Evolutionary conservation across 2,797 vertebrate species (phyloP).

Genomic region (Acestrorhynchus altus): DNA sequence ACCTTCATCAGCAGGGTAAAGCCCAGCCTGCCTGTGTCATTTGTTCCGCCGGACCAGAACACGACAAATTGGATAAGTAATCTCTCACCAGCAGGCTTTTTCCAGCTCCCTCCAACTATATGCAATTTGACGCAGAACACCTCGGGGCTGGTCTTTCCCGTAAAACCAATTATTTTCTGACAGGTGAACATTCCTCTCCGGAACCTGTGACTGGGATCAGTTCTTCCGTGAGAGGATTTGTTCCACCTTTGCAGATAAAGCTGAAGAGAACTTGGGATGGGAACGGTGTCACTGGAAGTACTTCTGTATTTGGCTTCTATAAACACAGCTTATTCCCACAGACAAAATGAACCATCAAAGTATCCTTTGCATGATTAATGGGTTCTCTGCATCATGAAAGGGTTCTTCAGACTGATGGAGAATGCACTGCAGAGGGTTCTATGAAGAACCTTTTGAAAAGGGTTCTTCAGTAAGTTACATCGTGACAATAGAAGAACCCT

Average conservation of each 20-base stretch:
- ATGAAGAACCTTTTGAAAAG: too few species aligned
- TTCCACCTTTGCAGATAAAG: conserved; percentile 23
- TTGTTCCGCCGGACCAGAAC: conserved; percentile 7
- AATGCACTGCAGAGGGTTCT: too few species aligned
- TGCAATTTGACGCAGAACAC: conserved; percentile 46
- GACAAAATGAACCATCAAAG: too few species aligned
- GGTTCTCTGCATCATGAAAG: too few species aligned
- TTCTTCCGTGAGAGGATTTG: conserved; percentile 31
- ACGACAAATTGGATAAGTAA: conserved; percentile 32
- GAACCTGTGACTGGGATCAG: neutral
- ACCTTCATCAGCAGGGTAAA: neutral
- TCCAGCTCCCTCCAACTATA: conserved; percentile 19
- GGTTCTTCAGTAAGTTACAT: too few species aligned
- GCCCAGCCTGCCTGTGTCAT: conserved; percentile 22
- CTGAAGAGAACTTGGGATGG: conserved; percentile 3
- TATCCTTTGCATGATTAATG: too few species aligned
- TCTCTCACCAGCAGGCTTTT: conserved; percentile 40
- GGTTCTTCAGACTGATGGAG: too few species aligned
- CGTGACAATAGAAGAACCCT: too few species aligned
- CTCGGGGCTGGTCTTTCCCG: conserved; percentile 35
- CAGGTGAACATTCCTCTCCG: conserved; percentile 20
- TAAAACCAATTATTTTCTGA: conserved; percentile 51
- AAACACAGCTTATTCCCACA: too few species aligned
- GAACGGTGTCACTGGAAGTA: neutral
- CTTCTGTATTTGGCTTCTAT: neutral